Base-by-base conservation (phyloP, 2,888 invertebrate genomes). In the Phragmatobia fuliginosa region DNA sequence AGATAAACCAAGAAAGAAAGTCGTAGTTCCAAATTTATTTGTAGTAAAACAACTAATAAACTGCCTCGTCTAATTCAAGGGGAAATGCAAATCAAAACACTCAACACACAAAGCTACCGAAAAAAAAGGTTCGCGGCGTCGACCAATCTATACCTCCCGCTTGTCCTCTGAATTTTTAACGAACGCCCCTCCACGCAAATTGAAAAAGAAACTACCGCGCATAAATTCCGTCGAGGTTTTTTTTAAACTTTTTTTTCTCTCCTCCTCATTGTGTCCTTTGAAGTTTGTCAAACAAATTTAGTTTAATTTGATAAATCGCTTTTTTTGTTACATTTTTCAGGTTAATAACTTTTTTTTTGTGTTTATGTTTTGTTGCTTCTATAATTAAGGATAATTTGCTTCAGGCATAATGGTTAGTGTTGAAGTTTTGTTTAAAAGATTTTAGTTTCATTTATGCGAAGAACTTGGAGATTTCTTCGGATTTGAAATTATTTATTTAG, bases 111-210 rank as follows among this genome's bases (percentile, higher is more conserved):
- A 77, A 72, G 64, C 49, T 62, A 25, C 38, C 63, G 25, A 28
- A 79, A 79, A 80, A 76, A 79, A 80, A 79, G 67, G 62, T 67
- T 31, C 25, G 16, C 73, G 68, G 70, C 72, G 66, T 62, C 77
- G 61, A 75, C 82, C 82, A 77, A 82, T 80, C 80, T 73, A 80
- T 80, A 76, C 61, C 73, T 69, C 67, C 73, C 66, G 72, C 62
- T 60, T 80, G 83, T 86, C 84, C 82, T 84, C 87, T 91, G 90
- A 90, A 92, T 91, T 90, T 92, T 91, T 92, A 92, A 92, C 89
- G 90, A 90, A 87, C 80, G 59, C 72, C 78, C 86, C 85, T 77
- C 76, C 77, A 80, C 73, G 79, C 82, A 88, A 91, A 92, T 91
- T 91, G 90, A 88, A 92, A 90, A 91, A 91, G 89, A 88, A 90